Percentiles rank a stretch among this genome's conserved stretches.
Evolutionary conservation across 1,140 invertebrate genomes (phyloP).

Genomic region (Drosophila navojoa): DNA sequence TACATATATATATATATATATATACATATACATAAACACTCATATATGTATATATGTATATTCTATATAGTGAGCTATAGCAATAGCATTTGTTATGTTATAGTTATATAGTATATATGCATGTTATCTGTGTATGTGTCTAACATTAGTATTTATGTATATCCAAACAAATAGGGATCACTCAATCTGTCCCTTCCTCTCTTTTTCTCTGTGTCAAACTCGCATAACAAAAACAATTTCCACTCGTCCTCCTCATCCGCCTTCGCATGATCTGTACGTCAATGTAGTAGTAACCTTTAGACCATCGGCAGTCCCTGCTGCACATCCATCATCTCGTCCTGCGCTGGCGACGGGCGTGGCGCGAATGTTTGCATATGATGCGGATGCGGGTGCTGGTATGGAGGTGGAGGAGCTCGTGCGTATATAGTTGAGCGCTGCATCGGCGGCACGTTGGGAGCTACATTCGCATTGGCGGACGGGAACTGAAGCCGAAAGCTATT

Average conservation of each 20-base stretch:
- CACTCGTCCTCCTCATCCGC: neutral
- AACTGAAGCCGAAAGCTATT: slow-evolving; percentile 79
- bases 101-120: slow-evolving; percentile 25
- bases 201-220: neutral
- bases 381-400: slow-evolving; percentile 66
- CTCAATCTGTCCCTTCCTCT: neutral
- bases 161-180: slow-evolving; percentile 63
- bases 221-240: slow-evolving; percentile 68
- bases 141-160: slow-evolving; percentile 69
- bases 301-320: slow-evolving; percentile 80
- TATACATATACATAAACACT: slow-evolving; percentile 30
- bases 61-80: slow-evolving; percentile 45
- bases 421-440: slow-evolving; percentile 59
- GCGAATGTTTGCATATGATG: slow-evolving; percentile 79
- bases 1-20: slow-evolving; percentile 42
- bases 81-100: slow-evolving; percentile 57
- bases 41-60: slow-evolving; percentile 37
- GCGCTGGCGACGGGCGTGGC: slow-evolving; percentile 79
- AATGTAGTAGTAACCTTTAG: slow-evolving; percentile 65
- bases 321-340: slow-evolving; percentile 84
- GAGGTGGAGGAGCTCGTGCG: slow-evolving; percentile 58
- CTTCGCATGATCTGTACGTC: slow-evolving; percentile 33
- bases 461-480: slow-evolving; percentile 62
- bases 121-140: slow-evolving; percentile 58
- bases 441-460: slow-evolving; percentile 45